Base-by-base conservation (phyloP, 2,113 vertebrate species). In the Burhinus bistriatus region DNA sequence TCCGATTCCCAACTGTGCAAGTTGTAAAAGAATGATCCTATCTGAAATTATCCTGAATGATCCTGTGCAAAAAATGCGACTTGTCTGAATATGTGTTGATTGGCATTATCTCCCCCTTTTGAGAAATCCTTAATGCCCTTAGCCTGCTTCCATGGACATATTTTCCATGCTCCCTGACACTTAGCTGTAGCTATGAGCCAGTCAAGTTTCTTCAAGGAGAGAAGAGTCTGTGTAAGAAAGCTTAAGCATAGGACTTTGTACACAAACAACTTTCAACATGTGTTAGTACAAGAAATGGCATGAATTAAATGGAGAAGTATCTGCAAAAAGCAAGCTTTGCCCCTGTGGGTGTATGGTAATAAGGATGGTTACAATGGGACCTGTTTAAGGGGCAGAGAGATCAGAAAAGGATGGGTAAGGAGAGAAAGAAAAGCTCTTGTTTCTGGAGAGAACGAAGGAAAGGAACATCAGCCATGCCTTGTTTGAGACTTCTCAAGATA, bases 341-440 rank as follows among this genome's bases (percentile, higher is more conserved):
- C 52, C 71, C 20, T 0, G 0, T 18, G 44, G 21, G 18, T 34
- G 5, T 71, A 49, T 27, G 7, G 17, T 32, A 83, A 40, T 70
- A 66, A 70, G 5, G 8, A 49, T 51, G 36, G 6, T 36, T 81
- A 89, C 51, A 79, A 22, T 25, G n/a, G 57, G 25, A 78, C 22
- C 57, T 57, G 10, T 57, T 86, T 65, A 71, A 66, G 51, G n/a
- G 30, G 22, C 57, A 94, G 29, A 81, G 36, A 83, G 32, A 45
- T 81, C 57, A 87, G 57, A 83, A 78, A 75, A 87, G 30, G 29
- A 52, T 52, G 73, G 15, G 29, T 71, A 36, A 87, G 13, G 14
- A 73, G 26, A 87, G 30, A 77, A 73, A 57, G 42, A 87, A 93
- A 85, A 84, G 44, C 34, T 72, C 34, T 84, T 66, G 14, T 30